A percentile compares a stretch with the other conserved stretches of the same genome.
These are phyloP conservation scores for Tor tambroides DNA, from an alignment of 2,113 vertebrate species.

Conservation along the genomic window DNA sequence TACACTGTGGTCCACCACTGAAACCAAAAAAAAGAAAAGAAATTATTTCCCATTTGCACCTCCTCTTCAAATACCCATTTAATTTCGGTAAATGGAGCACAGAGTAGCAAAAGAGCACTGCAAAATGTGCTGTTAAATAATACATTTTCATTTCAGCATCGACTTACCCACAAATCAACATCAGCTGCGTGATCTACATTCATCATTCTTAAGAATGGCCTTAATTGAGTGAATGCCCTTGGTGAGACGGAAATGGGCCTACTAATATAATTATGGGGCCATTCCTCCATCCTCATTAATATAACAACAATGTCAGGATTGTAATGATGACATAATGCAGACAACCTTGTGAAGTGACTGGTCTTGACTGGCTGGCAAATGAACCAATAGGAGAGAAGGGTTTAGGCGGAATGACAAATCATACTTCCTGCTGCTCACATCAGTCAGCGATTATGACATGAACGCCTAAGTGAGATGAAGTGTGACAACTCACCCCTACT, in stretches of 20 bases:
- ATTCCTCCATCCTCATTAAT: slow-evolving; percentile 56
- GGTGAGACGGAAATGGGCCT: slow-evolving; percentile 49
- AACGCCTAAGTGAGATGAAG: slow-evolving; percentile 23
- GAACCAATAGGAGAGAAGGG: not conserved
- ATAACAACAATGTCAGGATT: slow-evolving; percentile 48
- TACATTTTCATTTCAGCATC: slow-evolving; percentile 14
- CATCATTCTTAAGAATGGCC: slow-evolving; percentile 40
- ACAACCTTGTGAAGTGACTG: slow-evolving; percentile 21
- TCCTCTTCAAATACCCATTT: not conserved
- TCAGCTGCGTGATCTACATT: slow-evolving; percentile 26
- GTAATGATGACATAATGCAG: slow-evolving; percentile 54
- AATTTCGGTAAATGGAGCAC: not conserved
- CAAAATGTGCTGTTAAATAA: slow-evolving; percentile 16
- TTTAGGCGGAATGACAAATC: slow-evolving; percentile 18
- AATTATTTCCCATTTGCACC: slow-evolving; percentile 24
- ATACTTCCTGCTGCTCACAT: not conserved
- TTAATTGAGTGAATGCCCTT: slow-evolving; percentile 56
- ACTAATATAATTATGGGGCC: slow-evolving; percentile 51
- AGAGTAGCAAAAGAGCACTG: not conserved
- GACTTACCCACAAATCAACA: slow-evolving; percentile 14
- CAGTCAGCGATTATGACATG: slow-evolving; percentile 20
- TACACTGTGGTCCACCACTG: slow-evolving; percentile 69
- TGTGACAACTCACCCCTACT: not conserved
- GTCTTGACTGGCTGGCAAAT: slow-evolving; percentile 26
- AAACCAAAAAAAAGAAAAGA: slow-evolving; percentile 49